phyloP scores from a whole-genome alignment of 2,797 vertebrate species.

The Sus cebifrons region DNA sequence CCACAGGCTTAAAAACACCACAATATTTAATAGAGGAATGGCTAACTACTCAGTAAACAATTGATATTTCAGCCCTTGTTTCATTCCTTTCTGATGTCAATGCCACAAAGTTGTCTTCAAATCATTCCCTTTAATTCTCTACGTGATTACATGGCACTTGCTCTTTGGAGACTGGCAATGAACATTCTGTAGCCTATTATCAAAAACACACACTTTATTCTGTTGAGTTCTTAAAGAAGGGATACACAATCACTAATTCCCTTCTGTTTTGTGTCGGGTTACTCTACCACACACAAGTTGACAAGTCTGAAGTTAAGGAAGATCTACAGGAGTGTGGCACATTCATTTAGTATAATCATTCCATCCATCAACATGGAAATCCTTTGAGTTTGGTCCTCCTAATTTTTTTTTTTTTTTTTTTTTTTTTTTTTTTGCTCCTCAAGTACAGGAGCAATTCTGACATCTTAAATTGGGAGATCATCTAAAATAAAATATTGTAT shows the following conservation, averaged over 20 bases:
- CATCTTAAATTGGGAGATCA: neutral
- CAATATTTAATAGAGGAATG: slow-evolving; percentile 69
- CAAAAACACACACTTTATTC: neutral
- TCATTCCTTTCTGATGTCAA: slow-evolving; percentile 7
- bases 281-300: neutral
- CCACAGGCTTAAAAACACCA: slow-evolving; percentile 40
- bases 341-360: neutral
- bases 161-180: neutral
- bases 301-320: slow-evolving; percentile 49
- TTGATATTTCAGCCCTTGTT: slow-evolving; percentile 44
- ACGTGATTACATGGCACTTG: neutral
- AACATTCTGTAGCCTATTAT: neutral
- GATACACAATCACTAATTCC: neutral
- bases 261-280: neutral
- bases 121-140: neutral
- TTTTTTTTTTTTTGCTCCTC: neutral
- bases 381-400: neutral
- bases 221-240: neutral
- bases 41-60: slow-evolving; percentile 51
- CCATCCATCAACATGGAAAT: neutral
- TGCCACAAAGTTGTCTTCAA: slow-evolving; percentile 43
- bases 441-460: neutral
- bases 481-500: neutral
- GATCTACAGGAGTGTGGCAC: neutral
- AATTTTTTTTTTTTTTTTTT: neutral